These are phyloP conservation scores for Latheticus oryzae DNA, from an alignment of 2,888 invertebrate species.

Conservation along the genomic window DNA sequence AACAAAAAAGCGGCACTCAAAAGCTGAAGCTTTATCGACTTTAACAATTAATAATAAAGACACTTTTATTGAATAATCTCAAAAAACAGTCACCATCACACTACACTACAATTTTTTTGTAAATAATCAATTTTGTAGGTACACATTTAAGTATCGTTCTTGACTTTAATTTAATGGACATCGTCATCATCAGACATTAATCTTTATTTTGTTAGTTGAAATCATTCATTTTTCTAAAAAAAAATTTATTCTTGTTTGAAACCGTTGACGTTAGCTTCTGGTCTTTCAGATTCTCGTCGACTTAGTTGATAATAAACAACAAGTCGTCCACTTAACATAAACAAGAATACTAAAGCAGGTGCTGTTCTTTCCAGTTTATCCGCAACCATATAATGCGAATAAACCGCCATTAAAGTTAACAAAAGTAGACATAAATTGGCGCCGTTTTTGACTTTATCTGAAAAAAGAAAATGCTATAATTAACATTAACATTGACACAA, in stretches of 20 bases:
- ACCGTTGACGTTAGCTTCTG: constrained; percentile 60
- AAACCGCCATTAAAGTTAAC: constrained; percentile 89
- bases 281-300: constrained; percentile 61
- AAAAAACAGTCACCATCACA: too few relatives aligned
- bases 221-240: too few relatives aligned
- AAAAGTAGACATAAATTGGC: constrained; percentile 87
- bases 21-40: too few relatives aligned
- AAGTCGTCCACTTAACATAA: constrained; percentile 89
- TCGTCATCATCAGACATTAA: too few relatives aligned
- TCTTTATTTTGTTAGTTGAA: too few relatives aligned
- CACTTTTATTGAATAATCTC: too few relatives aligned
- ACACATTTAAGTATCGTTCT: too few relatives aligned
- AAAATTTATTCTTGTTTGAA: constrained; percentile 63
- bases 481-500: constrained; percentile 56
- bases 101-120: too few relatives aligned
- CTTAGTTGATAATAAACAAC: constrained; percentile 82
- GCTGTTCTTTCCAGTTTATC: constrained; percentile 93
- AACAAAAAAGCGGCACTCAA: too few relatives aligned
- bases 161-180: too few relatives aligned
- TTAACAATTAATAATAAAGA: too few relatives aligned
- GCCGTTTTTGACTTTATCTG: constrained; percentile 91
- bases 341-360: constrained; percentile 90
- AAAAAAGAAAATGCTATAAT: constrained; percentile 52
- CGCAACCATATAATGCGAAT: constrained; percentile 92
- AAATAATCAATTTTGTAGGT: too few relatives aligned